Evolutionary conservation across 2,888 invertebrate species (phyloP), one percentile per base, ranked within the genome.

Genomic region (Dione vanillae): DNA sequence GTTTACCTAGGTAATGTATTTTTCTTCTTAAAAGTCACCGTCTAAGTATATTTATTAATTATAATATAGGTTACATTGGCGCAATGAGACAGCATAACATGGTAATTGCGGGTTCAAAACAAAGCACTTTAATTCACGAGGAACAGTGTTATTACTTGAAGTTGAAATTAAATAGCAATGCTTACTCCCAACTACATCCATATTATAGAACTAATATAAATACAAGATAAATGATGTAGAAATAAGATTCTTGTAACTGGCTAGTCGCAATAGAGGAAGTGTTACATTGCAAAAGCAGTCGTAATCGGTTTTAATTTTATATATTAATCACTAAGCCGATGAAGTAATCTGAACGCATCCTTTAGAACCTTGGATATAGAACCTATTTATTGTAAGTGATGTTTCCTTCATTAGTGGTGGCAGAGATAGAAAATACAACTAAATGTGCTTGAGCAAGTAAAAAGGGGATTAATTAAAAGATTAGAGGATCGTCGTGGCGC

Each of bases 301-400:
- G 64, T 64, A 51, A 64, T 64, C 49, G 64, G 1, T 69, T 69
- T 67, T 64, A 64, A 69, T 64, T 69, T 69, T 54, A 62, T 64
- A 54, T 40, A 69, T 69, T 69, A 69, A 64, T 69, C 54, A 51
- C 62, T 14, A 12, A 3, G 43, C n/a, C 43, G 62, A 68, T 68
- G 45, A 20, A 45, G 19, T 20, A 45, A 67, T 47, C 56, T 49
- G 16, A 47, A 47, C 16, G 37, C 37, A 43, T 62, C 62, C 49
- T 62, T 16, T 49, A 45, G 37, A 43, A 43, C 59, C 41, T 59
- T 59, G 19, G 8, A 43, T 16, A 20, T 11, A 12, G 12, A 1
- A 61, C 16, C 16, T 62, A 47, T 62, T 35, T 47, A 35, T 14
- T 20, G 0, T 59, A 43, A 59, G 9, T 43, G 14, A 59, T 20